Conservation (phyloP, 1,140 invertebrate genomes). For the Bombus pascuorum region DNA sequence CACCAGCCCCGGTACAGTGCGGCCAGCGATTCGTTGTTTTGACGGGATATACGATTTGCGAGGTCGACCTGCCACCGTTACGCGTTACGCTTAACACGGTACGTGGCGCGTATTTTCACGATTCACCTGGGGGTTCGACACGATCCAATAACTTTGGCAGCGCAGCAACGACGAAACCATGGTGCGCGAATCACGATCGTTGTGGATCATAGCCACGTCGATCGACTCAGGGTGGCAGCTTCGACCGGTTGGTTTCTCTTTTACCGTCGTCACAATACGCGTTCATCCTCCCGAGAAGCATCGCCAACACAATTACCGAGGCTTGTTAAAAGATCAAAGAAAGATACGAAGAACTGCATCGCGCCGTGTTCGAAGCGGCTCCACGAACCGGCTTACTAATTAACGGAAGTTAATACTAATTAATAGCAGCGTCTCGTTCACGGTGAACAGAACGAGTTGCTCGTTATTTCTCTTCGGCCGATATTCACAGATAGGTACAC, state of each 20-base stretch:
- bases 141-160: not conserved
- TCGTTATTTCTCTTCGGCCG: not conserved
- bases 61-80: not conserved
- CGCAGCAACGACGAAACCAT: no score
- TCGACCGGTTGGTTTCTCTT: not conserved
- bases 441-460: not conserved
- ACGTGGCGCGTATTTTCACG: conserved; percentile 1
- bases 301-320: conserved; percentile 15
- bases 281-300: conserved; percentile 15
- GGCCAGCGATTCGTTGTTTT: conserved; percentile 2
- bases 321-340: conserved; percentile 31
- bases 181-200: not conserved
- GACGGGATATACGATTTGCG: conserved; percentile 9
- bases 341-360: not conserved
- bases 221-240: not conserved
- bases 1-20: not conserved
- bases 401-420: conserved; percentile 45
- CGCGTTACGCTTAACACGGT: conserved; percentile 9
- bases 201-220: not conserved
- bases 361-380: no score
- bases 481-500: not conserved
- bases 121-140: not conserved
- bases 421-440: not conserved
- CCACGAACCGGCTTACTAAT: not conserved
- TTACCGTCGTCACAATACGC: conserved; percentile 3